A percentile compares a stretch with the other conserved stretches of the same genome.
These are phyloP conservation scores for Columbina picui DNA, from an alignment of 2,113 vertebrate genomes.

Conservation along the genomic window DNA sequence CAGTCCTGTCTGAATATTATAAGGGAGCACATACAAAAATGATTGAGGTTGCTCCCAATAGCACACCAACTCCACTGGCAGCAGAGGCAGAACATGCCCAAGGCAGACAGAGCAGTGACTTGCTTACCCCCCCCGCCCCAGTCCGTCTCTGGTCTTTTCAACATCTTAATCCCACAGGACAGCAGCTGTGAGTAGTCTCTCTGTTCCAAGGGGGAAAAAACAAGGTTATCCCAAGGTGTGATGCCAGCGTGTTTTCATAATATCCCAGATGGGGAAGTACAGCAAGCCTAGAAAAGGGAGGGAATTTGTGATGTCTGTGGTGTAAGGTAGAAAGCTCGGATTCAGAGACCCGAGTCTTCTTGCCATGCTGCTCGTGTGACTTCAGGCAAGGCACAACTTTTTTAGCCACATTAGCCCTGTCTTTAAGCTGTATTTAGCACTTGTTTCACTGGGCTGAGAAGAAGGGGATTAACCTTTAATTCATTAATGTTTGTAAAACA, in stretches of 20 bases:
- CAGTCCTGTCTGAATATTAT: not conserved
- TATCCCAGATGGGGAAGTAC: not conserved
- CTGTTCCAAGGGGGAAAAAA: not conserved
- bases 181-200: not conserved
- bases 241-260: not conserved
- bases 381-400: not conserved
- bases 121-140: not conserved
- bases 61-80: not conserved
- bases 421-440: constrained; percentile 19
- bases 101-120: not conserved
- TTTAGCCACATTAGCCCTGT: not conserved
- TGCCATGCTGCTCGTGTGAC: not conserved
- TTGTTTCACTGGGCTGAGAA: not conserved
- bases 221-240: not conserved
- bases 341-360: not conserved
- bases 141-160: not conserved
- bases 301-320: not conserved
- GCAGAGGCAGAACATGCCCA: not conserved
- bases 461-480: constrained; percentile 23
- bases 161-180: not conserved
- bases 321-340: not conserved
- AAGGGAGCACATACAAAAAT: not conserved
- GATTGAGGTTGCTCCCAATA: not conserved
- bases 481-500: constrained; percentile 34
- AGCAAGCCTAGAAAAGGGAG: not conserved